These are phyloP conservation scores for Mustelus asterias DNA, from an alignment of 2,113 vertebrate genomes.

Conservation along the genomic window DNA sequence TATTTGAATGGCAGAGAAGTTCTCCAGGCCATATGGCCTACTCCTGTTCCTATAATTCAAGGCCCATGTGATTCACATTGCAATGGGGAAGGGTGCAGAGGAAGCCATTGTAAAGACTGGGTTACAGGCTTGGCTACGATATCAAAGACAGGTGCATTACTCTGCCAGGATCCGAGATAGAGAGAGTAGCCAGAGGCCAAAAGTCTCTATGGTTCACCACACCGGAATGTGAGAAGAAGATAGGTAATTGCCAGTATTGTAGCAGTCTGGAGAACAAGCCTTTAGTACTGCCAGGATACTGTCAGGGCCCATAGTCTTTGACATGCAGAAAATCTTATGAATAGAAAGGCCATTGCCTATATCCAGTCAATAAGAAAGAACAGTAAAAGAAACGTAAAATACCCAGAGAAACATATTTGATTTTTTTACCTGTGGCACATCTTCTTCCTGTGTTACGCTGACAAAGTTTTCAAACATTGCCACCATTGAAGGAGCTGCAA, in stretches of 20 bases:
- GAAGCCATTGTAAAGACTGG: no score
- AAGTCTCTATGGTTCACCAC: no score
- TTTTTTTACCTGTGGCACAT: constrained; percentile 81
- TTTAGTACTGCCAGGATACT: not conserved
- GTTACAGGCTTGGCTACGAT: no score
- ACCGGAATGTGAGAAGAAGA: no score
- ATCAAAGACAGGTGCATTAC: no score
- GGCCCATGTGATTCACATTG: no score
- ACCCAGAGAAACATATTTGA: not conserved
- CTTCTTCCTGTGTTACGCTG: constrained; percentile 90
- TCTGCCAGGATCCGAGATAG: no score
- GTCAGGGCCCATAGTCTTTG: not conserved
- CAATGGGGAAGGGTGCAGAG: no score
- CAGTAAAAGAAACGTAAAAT: not conserved
- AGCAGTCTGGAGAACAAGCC: not conserved
- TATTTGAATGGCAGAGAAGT: not conserved
- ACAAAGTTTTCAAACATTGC: constrained; percentile 98
- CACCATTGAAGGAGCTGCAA: constrained; percentile 94
- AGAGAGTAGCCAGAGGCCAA: no score
- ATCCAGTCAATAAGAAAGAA: not conserved
- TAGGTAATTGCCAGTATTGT: no score
- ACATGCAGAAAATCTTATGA: not conserved
- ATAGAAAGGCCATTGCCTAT: not conserved
- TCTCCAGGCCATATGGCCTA: not conserved
- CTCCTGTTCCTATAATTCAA: no score